Evolutionary conservation across 2,888 invertebrate genomes (phyloP), one percentile per base, ranked within the genome.

Genomic region (Gibbula magus): DNA sequence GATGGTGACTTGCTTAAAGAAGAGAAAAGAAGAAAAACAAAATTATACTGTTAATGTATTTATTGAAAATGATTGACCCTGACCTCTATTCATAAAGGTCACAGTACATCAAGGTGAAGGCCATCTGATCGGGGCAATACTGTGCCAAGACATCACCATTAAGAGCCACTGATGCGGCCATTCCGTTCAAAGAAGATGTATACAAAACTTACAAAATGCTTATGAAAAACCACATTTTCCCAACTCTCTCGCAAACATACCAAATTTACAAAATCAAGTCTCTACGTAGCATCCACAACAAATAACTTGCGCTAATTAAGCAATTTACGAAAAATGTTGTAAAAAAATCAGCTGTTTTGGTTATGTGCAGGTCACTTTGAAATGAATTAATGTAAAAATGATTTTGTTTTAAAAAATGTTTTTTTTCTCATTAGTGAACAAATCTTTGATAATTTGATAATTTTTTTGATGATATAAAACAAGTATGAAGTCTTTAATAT

Each of bases 11-110:
- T n/a, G 7, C 7, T 3, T 1, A 45, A 45, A 5, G 13, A 45
- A 1, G 5, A 1, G 10, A 45, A 45, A 45, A 13, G 13, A 45
- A 45, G 13, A 5, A 1, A 45, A 45, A 45, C 45, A 45, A 45
- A 45, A 4, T 5, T 45, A 10, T 45, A 45, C 45, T 45, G 45
- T 45, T 45, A 45, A 45, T 70, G 39, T 70, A 70, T 70, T 70
- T 70, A 70, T 70, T 70, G 70, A 70, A 70, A 70, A 70, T 70
- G 70, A 20, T 70, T 70, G 70, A 70, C 70, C 70, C 20, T 70
- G 56, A 56, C 56, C 56, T 13, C 25, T 20, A 22, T 22, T 22
- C 7, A 25, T 56, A 35, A 70, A 70, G 70, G 39, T 70, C 39
- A 39, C 70, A 39, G 70, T 70, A 70, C 70, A 70, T 70, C 70